phyloP scores from a whole-genome alignment of 2,113 vertebrate species.

The Tautogolabrus adspersus region DNA sequence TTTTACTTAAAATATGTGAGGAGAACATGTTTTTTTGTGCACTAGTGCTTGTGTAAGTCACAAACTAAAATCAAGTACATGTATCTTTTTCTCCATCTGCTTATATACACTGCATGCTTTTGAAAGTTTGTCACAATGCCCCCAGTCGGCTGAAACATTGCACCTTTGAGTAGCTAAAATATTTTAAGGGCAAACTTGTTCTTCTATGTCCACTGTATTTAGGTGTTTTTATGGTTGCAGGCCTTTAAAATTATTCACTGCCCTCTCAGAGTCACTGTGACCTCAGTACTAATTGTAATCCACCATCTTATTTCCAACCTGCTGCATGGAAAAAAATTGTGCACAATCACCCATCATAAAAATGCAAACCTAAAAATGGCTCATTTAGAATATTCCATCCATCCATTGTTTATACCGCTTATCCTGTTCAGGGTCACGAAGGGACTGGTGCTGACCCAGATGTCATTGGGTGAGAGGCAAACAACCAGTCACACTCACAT shows the following conservation, averaged over 20 bases:
- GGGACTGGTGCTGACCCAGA: too few relatives aligned
- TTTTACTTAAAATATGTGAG: constrained; percentile 26
- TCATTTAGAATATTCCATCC: neutral
- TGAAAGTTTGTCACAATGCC: neutral
- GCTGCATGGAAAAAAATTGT: neutral
- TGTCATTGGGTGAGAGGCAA: too few relatives aligned
- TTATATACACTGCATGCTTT: neutral
- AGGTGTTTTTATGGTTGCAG: neutral
- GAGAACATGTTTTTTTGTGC: neutral
- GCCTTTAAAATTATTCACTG: constrained; percentile 13
- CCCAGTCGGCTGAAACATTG: constrained; percentile 6
- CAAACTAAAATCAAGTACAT: too few relatives aligned
- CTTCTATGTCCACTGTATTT: neutral
- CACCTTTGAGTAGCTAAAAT: neutral
- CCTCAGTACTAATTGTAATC: neutral
- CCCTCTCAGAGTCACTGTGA: neutral
- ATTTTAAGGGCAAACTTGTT: neutral
- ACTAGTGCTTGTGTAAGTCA: neutral
- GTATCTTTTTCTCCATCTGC: neutral
- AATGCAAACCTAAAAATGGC: neutral
- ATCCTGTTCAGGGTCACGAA: too few relatives aligned
- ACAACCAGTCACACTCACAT: too few relatives aligned
- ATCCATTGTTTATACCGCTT: too few relatives aligned
- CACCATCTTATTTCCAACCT: neutral
- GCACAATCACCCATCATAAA: neutral